phyloP scores from a whole-genome alignment of 2,888 invertebrate genomes.

The Plutella xylostella region DNA sequence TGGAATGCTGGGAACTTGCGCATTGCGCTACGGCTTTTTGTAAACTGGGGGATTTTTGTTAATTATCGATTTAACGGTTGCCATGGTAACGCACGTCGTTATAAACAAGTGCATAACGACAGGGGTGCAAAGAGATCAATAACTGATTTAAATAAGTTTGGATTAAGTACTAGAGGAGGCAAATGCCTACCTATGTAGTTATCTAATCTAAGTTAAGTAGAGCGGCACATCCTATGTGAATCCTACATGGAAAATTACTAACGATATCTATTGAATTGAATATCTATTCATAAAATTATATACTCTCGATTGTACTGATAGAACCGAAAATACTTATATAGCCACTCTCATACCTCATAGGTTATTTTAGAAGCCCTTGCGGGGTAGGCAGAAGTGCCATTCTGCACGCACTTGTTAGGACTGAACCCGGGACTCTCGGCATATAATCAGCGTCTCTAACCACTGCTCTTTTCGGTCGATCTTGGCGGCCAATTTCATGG shows the following conservation, averaged over 20 bases:
- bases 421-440: no score
- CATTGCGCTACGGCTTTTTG: conserved; percentile 42
- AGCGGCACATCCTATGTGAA: no score
- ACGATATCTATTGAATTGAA: background rate
- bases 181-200: background rate
- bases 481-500: no score
- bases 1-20: conserved; percentile 31
- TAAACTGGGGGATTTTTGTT: conserved; percentile 25
- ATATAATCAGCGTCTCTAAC: no score
- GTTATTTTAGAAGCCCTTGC: no score
- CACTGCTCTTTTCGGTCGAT: no score
- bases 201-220: background rate
- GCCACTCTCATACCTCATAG: no score
- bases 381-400: no score
- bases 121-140: background rate
- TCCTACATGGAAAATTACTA: background rate
- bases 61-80: conserved; percentile 51
- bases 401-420: no score
- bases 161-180: background rate
- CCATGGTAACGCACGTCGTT: conserved; percentile 39
- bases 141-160: background rate
- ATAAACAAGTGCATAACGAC: conserved; percentile 33
- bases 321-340: no score
- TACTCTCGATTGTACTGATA: no score
- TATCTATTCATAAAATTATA: background rate